Evolutionary conservation across 2,888 invertebrate species (phyloP), one percentile per base, ranked within the genome.

Genomic region (Macaria liturata): DNA sequence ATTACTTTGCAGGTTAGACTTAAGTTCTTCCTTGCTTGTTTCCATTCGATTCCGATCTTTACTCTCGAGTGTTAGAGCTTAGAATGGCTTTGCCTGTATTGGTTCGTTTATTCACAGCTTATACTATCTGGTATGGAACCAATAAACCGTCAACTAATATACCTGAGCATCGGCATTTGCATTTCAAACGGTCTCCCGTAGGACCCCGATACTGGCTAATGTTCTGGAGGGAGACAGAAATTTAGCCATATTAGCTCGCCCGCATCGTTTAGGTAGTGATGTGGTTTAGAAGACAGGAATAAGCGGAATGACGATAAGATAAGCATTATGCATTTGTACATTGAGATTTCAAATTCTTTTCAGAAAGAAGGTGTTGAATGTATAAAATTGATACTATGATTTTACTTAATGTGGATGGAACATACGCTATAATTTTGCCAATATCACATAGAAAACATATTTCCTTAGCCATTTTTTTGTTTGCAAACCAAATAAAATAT

Each of bases 131-230:
- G 67, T 73, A 67, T 67, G 74, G 76, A 82, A 78, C 83, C 84
- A 86, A 88, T 88, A 87, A 83, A 82, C 76, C 84, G 77, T 78
- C 79, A 80, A 80, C 77, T 84, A 85, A 83, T 83, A 84, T 77
- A 83, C 81, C 80, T 80, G 75, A 76, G 77, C 76, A 82, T 78
- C 79, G 71, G 74, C 82, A 88, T 90, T 89, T 84, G 85, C 88
- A 89, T 89, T 81, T 84, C 88, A 83, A 83, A 83, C 79, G 79
- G 61, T 65, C 66, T 76, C 77, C 76, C 75, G 61, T 61, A 70
- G 74, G 78, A 71, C 60, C 49, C 60, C 66, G 70, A 69, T 67
- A 74, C 68, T 60, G 64, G 66, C 63, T 75, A 82, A 84, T 84
- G 78, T 80, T 68, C 59, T 64, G 66, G 68, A 69, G 59, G 61